Conservation (phyloP, 2,797 vertebrate species). For the Malacoraja senta region DNA sequence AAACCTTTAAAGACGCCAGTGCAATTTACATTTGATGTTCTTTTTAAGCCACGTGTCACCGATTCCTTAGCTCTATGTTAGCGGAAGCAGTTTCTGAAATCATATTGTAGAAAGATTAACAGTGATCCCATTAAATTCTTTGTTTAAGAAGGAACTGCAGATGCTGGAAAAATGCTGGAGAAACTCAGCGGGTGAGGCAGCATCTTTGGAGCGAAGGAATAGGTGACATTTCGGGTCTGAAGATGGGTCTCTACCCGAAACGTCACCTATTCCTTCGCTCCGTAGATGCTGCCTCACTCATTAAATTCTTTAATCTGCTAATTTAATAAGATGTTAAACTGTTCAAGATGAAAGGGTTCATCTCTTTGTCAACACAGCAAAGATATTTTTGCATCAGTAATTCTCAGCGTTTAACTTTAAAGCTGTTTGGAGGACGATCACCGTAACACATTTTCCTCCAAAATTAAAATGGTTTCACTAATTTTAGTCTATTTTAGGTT, state of each 20-base stretch:
- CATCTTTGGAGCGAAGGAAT: no score
- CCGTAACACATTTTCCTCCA: background rate
- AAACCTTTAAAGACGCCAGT: background rate
- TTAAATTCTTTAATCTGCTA: background rate
- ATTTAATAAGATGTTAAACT: conserved; percentile 1
- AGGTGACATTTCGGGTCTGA: no score
- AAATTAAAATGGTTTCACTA: background rate
- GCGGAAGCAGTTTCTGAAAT: background rate
- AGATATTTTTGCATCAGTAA: background rate
- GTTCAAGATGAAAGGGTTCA: background rate
- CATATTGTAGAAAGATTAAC: background rate
- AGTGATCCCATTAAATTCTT: background rate
- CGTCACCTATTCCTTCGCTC: no score
- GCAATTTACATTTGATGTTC: background rate
- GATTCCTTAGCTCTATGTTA: background rate
- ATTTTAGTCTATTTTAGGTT: background rate
- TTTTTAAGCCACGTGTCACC: background rate
- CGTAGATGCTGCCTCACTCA: no score
- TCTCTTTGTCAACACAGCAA: background rate
- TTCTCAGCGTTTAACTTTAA: background rate
- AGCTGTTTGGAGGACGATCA: background rate
- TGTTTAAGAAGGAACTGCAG: no score
- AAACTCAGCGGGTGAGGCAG: no score
- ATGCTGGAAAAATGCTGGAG: no score
- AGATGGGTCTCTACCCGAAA: no score